Conservation (phyloP, 2,113 vertebrate genomes). For the Stegastes partitus region DNA sequence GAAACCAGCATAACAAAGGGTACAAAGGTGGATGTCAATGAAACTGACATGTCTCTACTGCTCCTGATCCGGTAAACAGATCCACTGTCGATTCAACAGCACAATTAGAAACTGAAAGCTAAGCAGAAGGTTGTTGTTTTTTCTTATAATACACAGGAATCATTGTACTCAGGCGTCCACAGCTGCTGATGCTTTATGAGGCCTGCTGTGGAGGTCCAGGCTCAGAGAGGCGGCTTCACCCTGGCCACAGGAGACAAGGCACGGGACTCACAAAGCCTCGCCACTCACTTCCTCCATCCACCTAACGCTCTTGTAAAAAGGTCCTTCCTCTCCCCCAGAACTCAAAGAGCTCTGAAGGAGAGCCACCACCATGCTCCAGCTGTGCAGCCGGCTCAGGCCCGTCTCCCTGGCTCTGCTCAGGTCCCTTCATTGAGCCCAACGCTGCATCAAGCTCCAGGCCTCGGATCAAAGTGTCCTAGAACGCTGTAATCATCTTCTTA, state of each 20-base stretch:
- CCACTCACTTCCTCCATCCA: constrained; percentile 2
- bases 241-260: constrained; percentile 29
- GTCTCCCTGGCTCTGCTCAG: not conserved
- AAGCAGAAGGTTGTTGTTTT: constrained; percentile 16
- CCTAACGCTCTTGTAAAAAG: not conserved
- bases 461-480: constrained; percentile 4
- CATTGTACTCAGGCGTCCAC: not conserved
- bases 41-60: constrained; percentile 13
- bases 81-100: constrained; percentile 1
- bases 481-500: not conserved
- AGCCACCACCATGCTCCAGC: not conserved
- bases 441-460: not conserved
- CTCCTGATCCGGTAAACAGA: constrained; percentile 25
- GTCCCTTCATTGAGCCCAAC: constrained; percentile 12
- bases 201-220: constrained; percentile 11
- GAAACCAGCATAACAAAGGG: constrained; percentile 13
- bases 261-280: not conserved
- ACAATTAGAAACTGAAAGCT: constrained; percentile 35
- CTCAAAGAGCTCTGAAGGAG: not conserved
- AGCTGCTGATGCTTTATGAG: constrained; percentile 19
- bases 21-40: constrained; percentile 13
- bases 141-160: constrained; percentile 25
- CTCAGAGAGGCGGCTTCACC: constrained; percentile 16
- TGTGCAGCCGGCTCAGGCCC: constrained; percentile 7
- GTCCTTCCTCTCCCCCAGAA: not conserved